Base-by-base conservation (phyloP, 2,888 invertebrate species). In the Dicranocentrus wangi region DNA sequence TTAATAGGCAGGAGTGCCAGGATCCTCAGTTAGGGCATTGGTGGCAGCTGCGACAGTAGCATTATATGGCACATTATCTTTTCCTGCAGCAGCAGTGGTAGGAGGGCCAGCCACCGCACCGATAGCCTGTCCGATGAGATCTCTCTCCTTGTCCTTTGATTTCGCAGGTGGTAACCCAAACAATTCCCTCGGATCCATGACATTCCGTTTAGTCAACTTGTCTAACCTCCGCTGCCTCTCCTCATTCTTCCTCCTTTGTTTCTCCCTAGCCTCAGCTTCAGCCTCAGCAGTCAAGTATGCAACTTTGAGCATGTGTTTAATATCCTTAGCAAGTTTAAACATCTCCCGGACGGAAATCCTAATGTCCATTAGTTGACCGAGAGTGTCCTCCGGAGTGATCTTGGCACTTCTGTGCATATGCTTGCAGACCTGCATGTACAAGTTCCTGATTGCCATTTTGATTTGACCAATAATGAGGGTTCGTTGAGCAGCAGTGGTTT, bases 401-500 rank as follows among this genome's bases (percentile, higher is more conserved):
- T 60, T 81, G 2, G 77, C 69, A 32, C 51, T 63, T 3, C 82
- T 58, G 39, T 84, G 81, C 81, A 86, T 83, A 61, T 86, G 83
- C 55, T 79, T 83, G 68, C 86, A 86, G 23, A 86, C 73, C 53
- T 84, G 83, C 17, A 80, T 23, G 39, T 86, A 86, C 66, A 86
- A 32, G 65, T 86, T 86, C 43, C 85, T 73, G 65, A 84, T 86
- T 0, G 84, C 84, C 82, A 86, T 84, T 61, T 85, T 85, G 42
- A 86, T 84, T 72, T 86, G 85, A 23, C 85, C 85, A 42, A 86
- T 83, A 8, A 82, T 70, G 0, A 83, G 66, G 1, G 86, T 85
- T 53, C 86, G 60, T n/a, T 83, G 81, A 0, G 86, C 86, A 1
- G 86, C 85, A 0, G 86, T 86, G 0, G 83, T 82, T 53, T 86